Evolutionary conservation across 2,888 invertebrate species (phyloP).

Genomic region (Microctonus aethiopoides): DNA sequence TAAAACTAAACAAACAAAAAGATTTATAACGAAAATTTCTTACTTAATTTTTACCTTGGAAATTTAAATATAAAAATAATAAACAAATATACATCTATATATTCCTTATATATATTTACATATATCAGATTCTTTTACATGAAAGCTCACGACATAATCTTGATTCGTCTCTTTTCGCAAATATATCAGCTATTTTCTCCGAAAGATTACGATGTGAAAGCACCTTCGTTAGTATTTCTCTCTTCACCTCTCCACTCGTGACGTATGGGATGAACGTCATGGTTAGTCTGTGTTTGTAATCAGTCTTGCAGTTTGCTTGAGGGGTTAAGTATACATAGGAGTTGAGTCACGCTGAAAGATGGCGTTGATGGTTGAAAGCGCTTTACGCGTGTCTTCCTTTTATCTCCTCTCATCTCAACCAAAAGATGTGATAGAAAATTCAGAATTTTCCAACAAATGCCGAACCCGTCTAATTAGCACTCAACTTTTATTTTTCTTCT

Average conservation of each 20-base stretch:
- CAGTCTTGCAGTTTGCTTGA: slow-evolving; percentile 49
- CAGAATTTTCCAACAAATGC: slow-evolving; percentile 4
- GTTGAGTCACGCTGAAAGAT: slow-evolving; percentile 3
- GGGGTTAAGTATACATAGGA: slow-evolving; percentile 42
- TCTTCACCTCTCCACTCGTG: background rate
- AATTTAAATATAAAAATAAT: too few species aligned
- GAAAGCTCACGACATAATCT: background rate
- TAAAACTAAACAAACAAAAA: too few species aligned
- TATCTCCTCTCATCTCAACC: background rate
- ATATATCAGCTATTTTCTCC: background rate
- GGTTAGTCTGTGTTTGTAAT: slow-evolving; percentile 48
- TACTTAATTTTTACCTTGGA: too few species aligned
- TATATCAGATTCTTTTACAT: background rate
- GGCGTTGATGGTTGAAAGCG: slow-evolving; percentile 22
- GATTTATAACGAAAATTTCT: too few species aligned
- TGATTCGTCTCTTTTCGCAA: background rate
- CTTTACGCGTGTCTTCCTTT: slow-evolving; percentile 5
- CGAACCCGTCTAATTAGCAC: slow-evolving; percentile 28
- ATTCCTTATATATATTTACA: too few species aligned
- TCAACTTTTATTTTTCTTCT: background rate
- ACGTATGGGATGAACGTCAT: slow-evolving; percentile 26
- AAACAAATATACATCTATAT: too few species aligned
- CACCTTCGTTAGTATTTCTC: slow-evolving; percentile 45
- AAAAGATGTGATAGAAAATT: slow-evolving; percentile 7
- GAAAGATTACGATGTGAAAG: slow-evolving; percentile 39